A percentile compares a stretch with the other conserved stretches of the same genome.
Evolutionary conservation across 1,140 invertebrate genomes (phyloP).

Genomic region (Argopecten irradians): DNA sequence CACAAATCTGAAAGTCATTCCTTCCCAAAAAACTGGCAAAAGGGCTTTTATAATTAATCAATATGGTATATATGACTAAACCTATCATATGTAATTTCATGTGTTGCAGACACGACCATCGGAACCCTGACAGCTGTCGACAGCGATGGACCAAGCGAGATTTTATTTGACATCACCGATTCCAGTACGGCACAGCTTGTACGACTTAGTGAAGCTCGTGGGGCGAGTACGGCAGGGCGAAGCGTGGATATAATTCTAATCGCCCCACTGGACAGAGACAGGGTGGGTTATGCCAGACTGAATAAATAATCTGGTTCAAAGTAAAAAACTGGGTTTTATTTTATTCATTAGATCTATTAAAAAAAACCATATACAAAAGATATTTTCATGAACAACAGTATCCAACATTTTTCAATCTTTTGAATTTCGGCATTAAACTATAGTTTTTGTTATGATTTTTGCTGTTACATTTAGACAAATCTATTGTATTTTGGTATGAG

Average conservation of each 20-base stretch:
- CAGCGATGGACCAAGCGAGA: slow-evolving; percentile 54
- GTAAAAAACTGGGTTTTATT: too few species aligned
- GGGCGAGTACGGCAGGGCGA: slow-evolving; percentile 31
- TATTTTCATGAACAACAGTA: too few species aligned
- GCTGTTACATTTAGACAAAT: too few species aligned
- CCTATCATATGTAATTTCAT: not conserved
- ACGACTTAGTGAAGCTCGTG: slow-evolving; percentile 51
- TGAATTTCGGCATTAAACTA: too few species aligned
- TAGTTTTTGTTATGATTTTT: too few species aligned
- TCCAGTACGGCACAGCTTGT: slow-evolving; percentile 53
- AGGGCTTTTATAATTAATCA: not conserved
- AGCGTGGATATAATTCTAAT: slow-evolving; percentile 63
- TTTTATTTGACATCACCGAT: slow-evolving; percentile 57
- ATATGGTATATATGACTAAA: not conserved
- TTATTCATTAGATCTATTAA: too few species aligned
- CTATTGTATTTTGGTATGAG: too few species aligned
- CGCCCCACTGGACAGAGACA: slow-evolving; percentile 62
- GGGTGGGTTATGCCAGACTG: slow-evolving; percentile 46
- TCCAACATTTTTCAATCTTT: too few species aligned
- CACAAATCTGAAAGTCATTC: too few species aligned
- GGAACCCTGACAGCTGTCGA: slow-evolving; percentile 62
- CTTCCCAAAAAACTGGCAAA: not conserved
- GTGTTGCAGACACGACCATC: slow-evolving; percentile 55
- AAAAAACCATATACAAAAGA: too few species aligned
- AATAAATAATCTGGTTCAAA: too few species aligned